These are phyloP conservation scores for Mandrillus leucophaeus DNA, from an alignment of 2,113 vertebrate species.

Conservation along the genomic window DNA sequence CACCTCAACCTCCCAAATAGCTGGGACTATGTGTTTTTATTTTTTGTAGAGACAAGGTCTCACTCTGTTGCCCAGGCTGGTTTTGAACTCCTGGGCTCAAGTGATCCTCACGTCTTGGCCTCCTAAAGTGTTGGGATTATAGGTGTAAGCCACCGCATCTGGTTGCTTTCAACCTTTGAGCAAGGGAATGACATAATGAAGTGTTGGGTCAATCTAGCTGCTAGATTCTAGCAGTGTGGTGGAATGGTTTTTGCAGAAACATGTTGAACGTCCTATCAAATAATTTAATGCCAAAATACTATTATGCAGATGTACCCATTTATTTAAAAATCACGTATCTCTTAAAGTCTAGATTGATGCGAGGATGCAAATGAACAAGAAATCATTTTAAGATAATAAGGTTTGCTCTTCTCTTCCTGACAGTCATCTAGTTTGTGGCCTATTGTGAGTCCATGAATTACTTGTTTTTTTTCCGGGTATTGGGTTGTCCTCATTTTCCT, in stretches of 20 bases:
- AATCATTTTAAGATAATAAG: not conserved
- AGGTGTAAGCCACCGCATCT: too few relatives aligned
- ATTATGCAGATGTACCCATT: not conserved
- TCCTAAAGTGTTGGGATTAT: too few relatives aligned
- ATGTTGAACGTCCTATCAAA: not conserved
- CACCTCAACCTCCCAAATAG: too few relatives aligned
- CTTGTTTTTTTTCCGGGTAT: not conserved
- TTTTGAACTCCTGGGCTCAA: too few relatives aligned
- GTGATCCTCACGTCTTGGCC: too few relatives aligned
- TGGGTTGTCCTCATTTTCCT: not conserved
- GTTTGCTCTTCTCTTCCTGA: not conserved
- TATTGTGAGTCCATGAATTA: not conserved
- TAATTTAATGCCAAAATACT: not conserved
- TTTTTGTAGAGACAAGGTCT: too few relatives aligned
- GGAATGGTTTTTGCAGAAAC: not conserved
- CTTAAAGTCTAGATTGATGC: constrained; percentile 7
- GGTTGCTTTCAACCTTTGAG: not conserved
- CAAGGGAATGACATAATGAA: not conserved
- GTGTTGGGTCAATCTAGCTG: not conserved
- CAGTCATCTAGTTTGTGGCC: not conserved
- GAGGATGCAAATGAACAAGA: not conserved
- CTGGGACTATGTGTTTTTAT: too few relatives aligned
- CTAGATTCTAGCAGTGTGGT: not conserved
- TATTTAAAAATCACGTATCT: constrained; percentile 2
- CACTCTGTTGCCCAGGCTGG: too few relatives aligned